These are phyloP conservation scores for Sigmodon hispidus DNA, from an alignment of 2,113 vertebrate genomes.

Conservation along the genomic window DNA sequence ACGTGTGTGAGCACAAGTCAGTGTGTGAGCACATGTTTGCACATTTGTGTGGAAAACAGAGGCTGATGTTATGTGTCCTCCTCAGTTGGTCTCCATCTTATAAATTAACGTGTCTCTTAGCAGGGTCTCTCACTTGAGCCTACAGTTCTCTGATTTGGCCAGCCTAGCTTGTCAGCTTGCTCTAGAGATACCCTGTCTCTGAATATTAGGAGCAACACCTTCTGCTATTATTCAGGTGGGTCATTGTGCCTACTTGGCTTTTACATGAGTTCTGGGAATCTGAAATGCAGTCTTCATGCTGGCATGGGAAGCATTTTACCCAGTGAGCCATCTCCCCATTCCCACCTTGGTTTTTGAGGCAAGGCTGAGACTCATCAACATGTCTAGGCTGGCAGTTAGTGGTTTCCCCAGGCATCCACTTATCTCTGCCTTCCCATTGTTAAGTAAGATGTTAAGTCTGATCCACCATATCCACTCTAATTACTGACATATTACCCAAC, in stretches of 20 bases:
- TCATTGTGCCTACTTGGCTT: not conserved
- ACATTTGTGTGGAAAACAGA: not conserved
- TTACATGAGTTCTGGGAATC: not conserved
- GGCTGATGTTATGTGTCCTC: not conserved
- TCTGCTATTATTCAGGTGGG: not conserved
- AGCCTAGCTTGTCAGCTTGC: not conserved
- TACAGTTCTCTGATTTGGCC: not conserved
- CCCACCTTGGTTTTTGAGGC: not conserved
- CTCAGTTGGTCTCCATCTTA: not conserved
- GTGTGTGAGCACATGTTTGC: not conserved
- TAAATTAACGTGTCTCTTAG: not conserved
- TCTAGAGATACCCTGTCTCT: not conserved
- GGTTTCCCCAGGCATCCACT: too few relatives aligned
- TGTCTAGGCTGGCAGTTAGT: not conserved
- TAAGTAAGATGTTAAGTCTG: not conserved
- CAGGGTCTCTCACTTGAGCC: not conserved
- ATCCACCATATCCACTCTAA: not conserved
- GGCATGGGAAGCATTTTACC: not conserved
- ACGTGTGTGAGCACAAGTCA: too few relatives aligned
- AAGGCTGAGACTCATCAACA: too few relatives aligned
- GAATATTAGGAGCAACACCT: too few relatives aligned
- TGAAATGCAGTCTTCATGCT: not conserved
- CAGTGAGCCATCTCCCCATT: not conserved
- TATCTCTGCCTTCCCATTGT: not conserved
- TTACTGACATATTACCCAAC: not conserved